Percentiles rank a stretch among this genome's conserved stretches.
Conservation (phyloP, 2,888 invertebrate genomes). For the Hydroisotoma schaefferi region DNA sequence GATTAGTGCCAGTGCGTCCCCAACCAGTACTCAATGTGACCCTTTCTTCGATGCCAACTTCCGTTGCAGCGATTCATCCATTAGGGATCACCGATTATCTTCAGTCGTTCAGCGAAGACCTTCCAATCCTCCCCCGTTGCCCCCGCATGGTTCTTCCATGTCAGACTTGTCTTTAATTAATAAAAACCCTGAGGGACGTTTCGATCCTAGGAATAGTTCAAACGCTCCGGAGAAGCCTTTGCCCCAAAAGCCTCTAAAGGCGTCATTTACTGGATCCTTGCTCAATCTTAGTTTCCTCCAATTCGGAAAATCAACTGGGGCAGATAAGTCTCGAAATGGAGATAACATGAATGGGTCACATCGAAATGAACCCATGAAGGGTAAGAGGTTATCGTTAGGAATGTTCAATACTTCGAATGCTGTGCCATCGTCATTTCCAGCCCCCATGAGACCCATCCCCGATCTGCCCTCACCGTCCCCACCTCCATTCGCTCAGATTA, state of each 20-base stretch:
- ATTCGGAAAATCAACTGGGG: neutral
- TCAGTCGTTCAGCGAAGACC: too few relatives aligned
- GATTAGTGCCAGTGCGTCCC: constrained; percentile 4
- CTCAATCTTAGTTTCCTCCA: constrained; percentile 28
- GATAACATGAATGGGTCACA: too few relatives aligned
- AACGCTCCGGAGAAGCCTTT: neutral
- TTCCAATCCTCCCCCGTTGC: neutral
- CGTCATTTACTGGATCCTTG: constrained; percentile 29
- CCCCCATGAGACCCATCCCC: neutral
- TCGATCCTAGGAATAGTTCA: neutral
- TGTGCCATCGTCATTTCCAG: neutral
- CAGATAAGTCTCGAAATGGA: too few relatives aligned
- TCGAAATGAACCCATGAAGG: neutral
- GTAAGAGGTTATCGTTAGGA: too few relatives aligned
- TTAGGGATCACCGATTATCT: constrained; percentile 2
- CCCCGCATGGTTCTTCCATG: neutral
- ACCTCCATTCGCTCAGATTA: too few relatives aligned
- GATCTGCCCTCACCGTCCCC: neutral
- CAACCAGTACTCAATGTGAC: constrained; percentile 8
- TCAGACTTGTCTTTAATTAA: constrained; percentile 2
- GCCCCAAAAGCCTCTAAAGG: constrained; percentile 6
- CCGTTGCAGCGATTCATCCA: neutral
- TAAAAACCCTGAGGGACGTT: neutral
- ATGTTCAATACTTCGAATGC: neutral
- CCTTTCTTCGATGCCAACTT: constrained; percentile 24